Conservation (phyloP, 2,113 vertebrate genomes). For the Hippocampus comes region DNA sequence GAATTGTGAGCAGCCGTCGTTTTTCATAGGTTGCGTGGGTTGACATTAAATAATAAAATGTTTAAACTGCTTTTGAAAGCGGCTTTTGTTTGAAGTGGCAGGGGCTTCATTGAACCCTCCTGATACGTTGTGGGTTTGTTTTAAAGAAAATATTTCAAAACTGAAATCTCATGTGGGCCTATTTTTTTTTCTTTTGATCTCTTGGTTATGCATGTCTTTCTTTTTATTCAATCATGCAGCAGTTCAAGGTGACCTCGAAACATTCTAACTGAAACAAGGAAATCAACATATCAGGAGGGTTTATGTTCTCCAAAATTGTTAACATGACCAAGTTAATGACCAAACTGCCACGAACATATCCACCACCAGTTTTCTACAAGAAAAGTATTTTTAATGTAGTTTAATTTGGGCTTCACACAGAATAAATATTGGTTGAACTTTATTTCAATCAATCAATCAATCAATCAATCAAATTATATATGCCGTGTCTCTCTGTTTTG, state of each 20-base stretch:
- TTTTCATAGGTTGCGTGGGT: constrained; percentile 12
- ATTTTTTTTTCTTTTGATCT: background rate
- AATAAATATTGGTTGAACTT: background rate
- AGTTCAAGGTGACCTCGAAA: background rate
- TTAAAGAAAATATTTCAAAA: background rate
- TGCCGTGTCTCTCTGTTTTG: too few relatives aligned
- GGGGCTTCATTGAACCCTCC: background rate
- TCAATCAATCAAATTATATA: too few relatives aligned
- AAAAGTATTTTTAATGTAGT: background rate
- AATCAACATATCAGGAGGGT: background rate
- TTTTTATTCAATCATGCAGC: background rate
- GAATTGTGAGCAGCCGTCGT: constrained; percentile 13
- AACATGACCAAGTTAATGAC: background rate
- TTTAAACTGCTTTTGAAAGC: background rate
- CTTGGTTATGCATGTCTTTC: background rate
- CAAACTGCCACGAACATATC: background rate
- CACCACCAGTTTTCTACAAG: background rate
- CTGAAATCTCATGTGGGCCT: background rate
- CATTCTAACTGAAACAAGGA: background rate
- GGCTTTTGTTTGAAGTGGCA: background rate
- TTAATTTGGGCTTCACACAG: background rate
- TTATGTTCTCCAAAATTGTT: background rate
- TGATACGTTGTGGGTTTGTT: background rate
- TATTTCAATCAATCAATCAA: too few relatives aligned
- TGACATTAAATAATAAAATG: background rate